Conservation (phyloP, 2,113 vertebrate species). For the Scartelaos histophorus region DNA sequence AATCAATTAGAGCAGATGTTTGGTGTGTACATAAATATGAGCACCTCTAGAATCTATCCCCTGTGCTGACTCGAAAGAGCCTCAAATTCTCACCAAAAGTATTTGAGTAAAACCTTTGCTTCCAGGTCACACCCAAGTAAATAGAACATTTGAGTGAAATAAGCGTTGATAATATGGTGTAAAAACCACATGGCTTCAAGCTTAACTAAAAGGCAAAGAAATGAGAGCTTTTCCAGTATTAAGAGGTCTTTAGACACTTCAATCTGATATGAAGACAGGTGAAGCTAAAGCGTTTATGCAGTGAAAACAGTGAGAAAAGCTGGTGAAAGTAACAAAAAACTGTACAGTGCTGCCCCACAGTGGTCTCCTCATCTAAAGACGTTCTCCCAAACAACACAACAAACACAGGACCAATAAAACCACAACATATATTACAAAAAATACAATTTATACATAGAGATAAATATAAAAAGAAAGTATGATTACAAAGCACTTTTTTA, state of each 20-base stretch:
- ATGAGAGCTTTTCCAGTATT: not conserved
- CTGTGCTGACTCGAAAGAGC: not conserved
- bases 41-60: not conserved
- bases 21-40: too few species aligned
- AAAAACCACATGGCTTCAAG: not conserved
- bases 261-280: not conserved
- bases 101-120: not conserved
- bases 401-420: slow-evolving; percentile 55
- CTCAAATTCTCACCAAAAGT: not conserved
- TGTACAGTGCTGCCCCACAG: slow-evolving; percentile 66
- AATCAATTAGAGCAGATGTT: too few species aligned
- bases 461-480: slow-evolving; percentile 31
- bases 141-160: not conserved
- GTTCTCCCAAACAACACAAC: slow-evolving; percentile 22
- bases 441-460: slow-evolving; percentile 63
- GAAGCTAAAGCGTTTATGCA: not conserved
- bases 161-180: not conserved
- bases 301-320: not conserved
- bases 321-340: slow-evolving; percentile 15
- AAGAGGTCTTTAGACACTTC: not conserved
- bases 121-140: not conserved
- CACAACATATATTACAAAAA: slow-evolving; percentile 73
- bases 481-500: slow-evolving; percentile 71
- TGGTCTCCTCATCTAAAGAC: slow-evolving; percentile 61
- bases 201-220: not conserved